Evolutionary conservation across 2,888 invertebrate genomes (phyloP).

Genomic region (Aricia artaxerxes): DNA sequence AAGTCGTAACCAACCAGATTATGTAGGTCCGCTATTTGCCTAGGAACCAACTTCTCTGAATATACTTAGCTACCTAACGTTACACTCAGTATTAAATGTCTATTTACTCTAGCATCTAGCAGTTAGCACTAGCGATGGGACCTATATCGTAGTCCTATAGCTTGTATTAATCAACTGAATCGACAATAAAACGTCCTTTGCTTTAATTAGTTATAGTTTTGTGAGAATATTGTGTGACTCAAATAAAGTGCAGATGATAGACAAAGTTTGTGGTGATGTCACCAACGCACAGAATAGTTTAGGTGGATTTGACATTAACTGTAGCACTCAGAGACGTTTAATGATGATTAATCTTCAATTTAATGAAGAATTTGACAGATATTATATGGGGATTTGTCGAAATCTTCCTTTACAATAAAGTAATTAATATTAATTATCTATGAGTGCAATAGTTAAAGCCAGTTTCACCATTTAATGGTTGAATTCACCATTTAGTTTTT

Average conservation of each 20-base stretch:
- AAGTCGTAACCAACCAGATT: too few species aligned
- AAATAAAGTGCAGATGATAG: background rate
- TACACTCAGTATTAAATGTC: slow-evolving; percentile 3
- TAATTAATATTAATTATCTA: too few species aligned
- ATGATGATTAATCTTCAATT: too few species aligned
- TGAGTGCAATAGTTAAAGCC: too few species aligned
- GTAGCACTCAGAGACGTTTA: too few species aligned
- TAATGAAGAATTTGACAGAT: too few species aligned
- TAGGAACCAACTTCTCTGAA: too few species aligned
- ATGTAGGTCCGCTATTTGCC: too few species aligned
- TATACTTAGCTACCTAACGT: background rate
- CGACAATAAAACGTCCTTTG: slow-evolving; percentile 79
- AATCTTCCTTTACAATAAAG: too few species aligned
- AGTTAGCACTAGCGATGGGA: slow-evolving; percentile 26
- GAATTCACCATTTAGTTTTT: too few species aligned
- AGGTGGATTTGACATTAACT: background rate
- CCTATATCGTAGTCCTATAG: slow-evolving; percentile 30
- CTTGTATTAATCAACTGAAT: slow-evolving; percentile 51
- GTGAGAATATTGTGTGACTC: slow-evolving; percentile 40
- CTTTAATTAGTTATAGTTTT: slow-evolving; percentile 72
- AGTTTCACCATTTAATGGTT: too few species aligned
- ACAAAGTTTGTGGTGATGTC: background rate
- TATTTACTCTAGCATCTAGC: slow-evolving; percentile 4
- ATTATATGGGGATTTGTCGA: too few species aligned
- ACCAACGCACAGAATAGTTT: background rate